Evolutionary conservation across 2,113 vertebrate species (phyloP).

Genomic region (Bucco capensis): DNA sequence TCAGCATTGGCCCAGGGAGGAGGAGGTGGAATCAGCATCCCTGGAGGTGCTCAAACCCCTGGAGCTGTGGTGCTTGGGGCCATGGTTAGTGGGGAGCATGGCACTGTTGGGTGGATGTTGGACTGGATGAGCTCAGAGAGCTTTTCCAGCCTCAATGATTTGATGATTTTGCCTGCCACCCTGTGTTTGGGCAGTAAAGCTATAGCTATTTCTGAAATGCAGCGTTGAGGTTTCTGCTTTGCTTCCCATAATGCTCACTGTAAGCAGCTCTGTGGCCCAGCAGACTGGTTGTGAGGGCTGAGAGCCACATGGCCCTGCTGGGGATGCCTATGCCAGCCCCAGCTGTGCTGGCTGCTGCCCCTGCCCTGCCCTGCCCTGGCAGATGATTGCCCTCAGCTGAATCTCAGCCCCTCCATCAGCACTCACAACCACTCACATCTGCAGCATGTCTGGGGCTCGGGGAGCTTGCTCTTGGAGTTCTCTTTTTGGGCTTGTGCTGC

Average conservation of each 20-base stretch:
- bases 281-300: too few relatives aligned
- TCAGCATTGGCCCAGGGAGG: too few relatives aligned
- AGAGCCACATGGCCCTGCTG: not conserved
- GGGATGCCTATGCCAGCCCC: not conserved
- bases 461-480: not conserved
- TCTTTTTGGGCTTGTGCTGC: not conserved
- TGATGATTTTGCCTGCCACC: not conserved
- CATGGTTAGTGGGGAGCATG: too few relatives aligned
- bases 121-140: too few relatives aligned
- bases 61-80: too few relatives aligned
- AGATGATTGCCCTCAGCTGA: not conserved
- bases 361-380: not conserved
- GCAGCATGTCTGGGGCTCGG: fast-evolving
- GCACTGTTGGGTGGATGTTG: too few relatives aligned
- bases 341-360: not conserved
- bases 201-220: slow-evolving; percentile 13
- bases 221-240: slow-evolving; percentile 30
- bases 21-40: too few relatives aligned
- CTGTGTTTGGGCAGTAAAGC: not conserved
- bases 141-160: too few relatives aligned
- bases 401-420: not conserved
- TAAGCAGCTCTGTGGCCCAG: slow-evolving; percentile 45
- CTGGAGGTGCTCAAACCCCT: too few relatives aligned
- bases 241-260: slow-evolving; percentile 27
- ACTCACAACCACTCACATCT: fast-evolving